These are phyloP conservation scores for Odontophorus gujanensis DNA, from an alignment of 2,113 vertebrate genomes.

Conservation along the genomic window DNA sequence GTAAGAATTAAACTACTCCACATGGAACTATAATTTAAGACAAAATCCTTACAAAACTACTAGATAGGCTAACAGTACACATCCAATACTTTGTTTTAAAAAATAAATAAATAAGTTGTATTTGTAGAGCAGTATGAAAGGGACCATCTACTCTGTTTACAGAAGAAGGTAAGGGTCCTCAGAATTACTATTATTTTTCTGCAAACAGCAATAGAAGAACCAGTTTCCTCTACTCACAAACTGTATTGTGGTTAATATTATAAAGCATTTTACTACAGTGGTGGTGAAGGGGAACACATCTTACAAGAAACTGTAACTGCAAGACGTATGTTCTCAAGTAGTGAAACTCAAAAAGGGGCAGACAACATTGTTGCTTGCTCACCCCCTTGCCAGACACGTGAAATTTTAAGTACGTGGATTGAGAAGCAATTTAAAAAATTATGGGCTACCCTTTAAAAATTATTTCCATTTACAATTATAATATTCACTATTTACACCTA, in stretches of 20 bases:
- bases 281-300: not conserved
- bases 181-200: not conserved
- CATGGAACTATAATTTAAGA: not conserved
- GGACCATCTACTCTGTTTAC: not conserved
- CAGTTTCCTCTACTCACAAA: not conserved
- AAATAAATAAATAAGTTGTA: not conserved
- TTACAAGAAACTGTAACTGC: not conserved
- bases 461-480: not conserved
- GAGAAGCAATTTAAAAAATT: not conserved
- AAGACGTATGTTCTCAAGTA: not conserved
- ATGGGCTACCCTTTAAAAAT: not conserved
- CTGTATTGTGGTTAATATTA: not conserved
- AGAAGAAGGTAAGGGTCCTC: not conserved
- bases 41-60: not conserved
- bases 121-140: not conserved
- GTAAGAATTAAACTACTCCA: not conserved
- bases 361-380: not conserved
- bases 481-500: not conserved
- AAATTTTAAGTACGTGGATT: not conserved
- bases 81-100: not conserved
- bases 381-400: rapidly evolving
- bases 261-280: not conserved
- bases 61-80: not conserved
- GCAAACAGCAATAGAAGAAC: not conserved
- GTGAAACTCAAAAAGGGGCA: not conserved